phyloP scores from a whole-genome alignment of 2,888 invertebrate genomes.

The Philaethria dido region DNA sequence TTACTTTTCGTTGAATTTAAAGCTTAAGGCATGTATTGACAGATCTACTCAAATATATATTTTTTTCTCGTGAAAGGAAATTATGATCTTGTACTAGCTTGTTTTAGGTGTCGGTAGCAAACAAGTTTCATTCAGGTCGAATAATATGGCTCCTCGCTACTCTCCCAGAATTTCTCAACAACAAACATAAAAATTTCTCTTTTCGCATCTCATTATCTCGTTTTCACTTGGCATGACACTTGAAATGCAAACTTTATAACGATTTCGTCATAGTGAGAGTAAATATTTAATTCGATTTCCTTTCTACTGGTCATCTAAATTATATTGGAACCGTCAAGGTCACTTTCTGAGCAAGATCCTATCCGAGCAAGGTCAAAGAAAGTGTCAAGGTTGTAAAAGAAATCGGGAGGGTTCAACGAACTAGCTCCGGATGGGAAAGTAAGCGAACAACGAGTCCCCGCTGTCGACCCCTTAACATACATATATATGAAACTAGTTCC shows the following conservation, averaged over 20 bases:
- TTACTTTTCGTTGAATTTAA: not conserved
- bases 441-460: slow-evolving; percentile 61
- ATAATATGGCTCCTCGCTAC: slow-evolving; percentile 68
- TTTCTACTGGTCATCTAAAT: slow-evolving; percentile 64
- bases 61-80: slow-evolving; percentile 57
- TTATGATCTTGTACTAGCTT: slow-evolving; percentile 47
- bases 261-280: slow-evolving; percentile 78
- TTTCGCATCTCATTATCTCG: slow-evolving; percentile 80
- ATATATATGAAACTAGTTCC: slow-evolving; percentile 72
- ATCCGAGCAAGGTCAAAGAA: slow-evolving; percentile 76
- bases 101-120: slow-evolving; percentile 63
- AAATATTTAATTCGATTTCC: slow-evolving; percentile 70
- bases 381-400: slow-evolving; percentile 82
- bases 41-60: slow-evolving; percentile 9
- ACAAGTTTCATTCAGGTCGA: slow-evolving; percentile 77
- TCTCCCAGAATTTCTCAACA: slow-evolving; percentile 78
- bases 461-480: slow-evolving; percentile 78
- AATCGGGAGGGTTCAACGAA: slow-evolving; percentile 77
- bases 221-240: slow-evolving; percentile 76
- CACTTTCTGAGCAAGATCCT: slow-evolving; percentile 59
- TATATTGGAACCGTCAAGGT: slow-evolving; percentile 65
- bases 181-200: slow-evolving; percentile 82
- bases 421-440: slow-evolving; percentile 77
- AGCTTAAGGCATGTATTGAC: not conserved
- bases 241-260: slow-evolving; percentile 70